Evolutionary conservation across 1,140 invertebrate genomes (phyloP).

Genomic region (Temnothorax nylanderi): DNA sequence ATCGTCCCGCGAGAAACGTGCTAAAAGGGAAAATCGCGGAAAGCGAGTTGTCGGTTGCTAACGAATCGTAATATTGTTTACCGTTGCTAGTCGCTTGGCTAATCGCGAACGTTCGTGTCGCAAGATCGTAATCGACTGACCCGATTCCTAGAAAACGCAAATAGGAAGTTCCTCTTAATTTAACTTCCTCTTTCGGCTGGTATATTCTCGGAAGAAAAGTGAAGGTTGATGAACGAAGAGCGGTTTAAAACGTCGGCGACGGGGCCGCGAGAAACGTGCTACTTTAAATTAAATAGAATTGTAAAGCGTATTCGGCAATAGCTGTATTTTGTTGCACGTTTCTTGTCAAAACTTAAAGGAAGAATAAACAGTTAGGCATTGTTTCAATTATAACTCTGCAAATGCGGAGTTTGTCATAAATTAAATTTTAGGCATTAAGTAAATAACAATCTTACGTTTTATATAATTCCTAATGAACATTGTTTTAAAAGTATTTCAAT

Average conservation of each 20-base stretch:
- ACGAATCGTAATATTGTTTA: constrained; percentile 3
- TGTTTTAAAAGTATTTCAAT: not conserved
- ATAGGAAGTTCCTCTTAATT: constrained; percentile 16
- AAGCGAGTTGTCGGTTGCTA: not conserved
- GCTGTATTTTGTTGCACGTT: not conserved
- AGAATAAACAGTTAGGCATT: not conserved
- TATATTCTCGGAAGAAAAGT: not conserved
- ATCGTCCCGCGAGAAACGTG: not conserved
- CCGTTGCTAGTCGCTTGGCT: not conserved
- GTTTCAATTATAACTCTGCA: not conserved
- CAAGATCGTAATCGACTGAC: constrained; percentile 18
- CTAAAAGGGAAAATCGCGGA: not conserved
- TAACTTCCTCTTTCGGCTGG: not conserved
- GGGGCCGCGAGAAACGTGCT: too few relatives aligned
- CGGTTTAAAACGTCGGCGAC: not conserved
- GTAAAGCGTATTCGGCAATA: not conserved
- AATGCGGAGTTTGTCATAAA: not conserved
- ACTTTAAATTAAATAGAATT: constrained; percentile 9
- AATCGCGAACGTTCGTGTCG: constrained; percentile 31
- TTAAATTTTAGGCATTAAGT: not conserved
- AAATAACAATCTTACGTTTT: not conserved
- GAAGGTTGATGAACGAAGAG: constrained; percentile 23
- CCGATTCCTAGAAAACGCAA: constrained; percentile 17
- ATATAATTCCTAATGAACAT: not conserved
- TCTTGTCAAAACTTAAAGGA: not conserved